Evolutionary conservation across 2,113 vertebrate genomes (phyloP).

Genomic region (human (Homo sapiens)): GRCh38 chr5:39900001-39900500

Average conservation of each 20-base stretch:
- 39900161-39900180: neutral
- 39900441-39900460: neutral
- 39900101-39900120: neutral
- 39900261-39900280: neutral
- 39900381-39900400: neutral
- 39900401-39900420: neutral
- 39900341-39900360: neutral
- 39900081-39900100: neutral
- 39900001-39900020: neutral
- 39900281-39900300: neutral
- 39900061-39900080: neutral
- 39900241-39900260: neutral
- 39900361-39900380: neutral
- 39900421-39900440: neutral
- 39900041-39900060: neutral
- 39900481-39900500: neutral
- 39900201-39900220: neutral
- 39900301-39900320: neutral
- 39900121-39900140: neutral
- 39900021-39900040: neutral
- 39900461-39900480: neutral
- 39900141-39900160: neutral
- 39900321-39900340: constrained; percentile 16
- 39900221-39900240: neutral
- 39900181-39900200: neutral